A percentile compares a stretch with the other conserved stretches of the same genome.
Conservation (phyloP, 2,888 invertebrate species). For the Drosophila melanocephala region DNA sequence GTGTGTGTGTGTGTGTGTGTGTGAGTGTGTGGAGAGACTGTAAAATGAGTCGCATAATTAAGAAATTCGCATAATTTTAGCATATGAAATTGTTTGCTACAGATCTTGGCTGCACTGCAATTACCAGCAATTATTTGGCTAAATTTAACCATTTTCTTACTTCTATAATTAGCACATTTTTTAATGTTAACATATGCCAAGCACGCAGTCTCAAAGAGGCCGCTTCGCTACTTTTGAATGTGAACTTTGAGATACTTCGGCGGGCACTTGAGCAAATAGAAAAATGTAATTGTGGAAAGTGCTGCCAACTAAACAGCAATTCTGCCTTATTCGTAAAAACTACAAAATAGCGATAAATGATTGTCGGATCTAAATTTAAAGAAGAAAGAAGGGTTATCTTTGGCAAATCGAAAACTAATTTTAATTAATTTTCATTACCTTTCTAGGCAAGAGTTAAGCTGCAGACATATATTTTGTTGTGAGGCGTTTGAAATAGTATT, state of each 20-base stretch:
- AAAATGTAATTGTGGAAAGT: background rate
- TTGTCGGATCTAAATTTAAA: background rate
- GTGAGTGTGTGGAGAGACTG: conserved; percentile 6
- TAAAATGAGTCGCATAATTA: conserved; percentile 34
- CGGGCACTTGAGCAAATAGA: background rate
- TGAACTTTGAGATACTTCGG: conserved; percentile 1
- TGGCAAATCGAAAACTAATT: background rate
- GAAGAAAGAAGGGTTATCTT: background rate
- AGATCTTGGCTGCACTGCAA: conserved; percentile 42
- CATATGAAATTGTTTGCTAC: conserved; percentile 47
- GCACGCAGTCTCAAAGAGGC: conserved; percentile 52
- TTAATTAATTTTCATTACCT: background rate
- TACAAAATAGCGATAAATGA: background rate
- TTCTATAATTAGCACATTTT: conserved; percentile 71
- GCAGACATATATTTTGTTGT: background rate
- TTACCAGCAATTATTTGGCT: conserved; percentile 67
- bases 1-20: conserved; percentile 18
- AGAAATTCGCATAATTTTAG: conserved; percentile 61
- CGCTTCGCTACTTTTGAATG: conserved; percentile 16
- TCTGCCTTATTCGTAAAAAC: background rate
- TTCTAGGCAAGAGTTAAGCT: background rate
- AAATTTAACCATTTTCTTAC: conserved; percentile 34
- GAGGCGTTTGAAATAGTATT: background rate
- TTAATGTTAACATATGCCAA: conserved; percentile 51
- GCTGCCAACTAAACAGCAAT: background rate